Evolutionary conservation across 1,140 invertebrate species (phyloP).

Genomic region (Protaetia brevitarsis): DNA sequence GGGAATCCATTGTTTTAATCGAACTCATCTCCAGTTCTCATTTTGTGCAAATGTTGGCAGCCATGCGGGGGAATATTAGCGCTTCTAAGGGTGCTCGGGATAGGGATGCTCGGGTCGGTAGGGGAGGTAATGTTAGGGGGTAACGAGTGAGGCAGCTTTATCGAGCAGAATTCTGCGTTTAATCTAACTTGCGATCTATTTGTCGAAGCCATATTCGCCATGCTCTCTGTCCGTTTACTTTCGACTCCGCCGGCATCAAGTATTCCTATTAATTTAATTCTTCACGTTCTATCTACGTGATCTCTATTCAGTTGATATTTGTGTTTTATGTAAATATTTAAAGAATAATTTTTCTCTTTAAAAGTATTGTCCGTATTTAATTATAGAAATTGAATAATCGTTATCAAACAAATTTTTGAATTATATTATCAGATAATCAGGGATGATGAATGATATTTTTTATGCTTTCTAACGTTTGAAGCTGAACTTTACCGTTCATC

Average conservation of each 20-base stretch:
- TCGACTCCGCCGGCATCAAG: slow-evolving; percentile 12
- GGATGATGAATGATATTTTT: too few species aligned
- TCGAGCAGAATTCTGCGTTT: slow-evolving; percentile 47
- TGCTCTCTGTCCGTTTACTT: slow-evolving; percentile 13
- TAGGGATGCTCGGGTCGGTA: slow-evolving; percentile 27
- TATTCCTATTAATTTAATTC: slow-evolving; percentile 23
- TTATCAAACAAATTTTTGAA: too few species aligned
- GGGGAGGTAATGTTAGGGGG: slow-evolving; percentile 34
- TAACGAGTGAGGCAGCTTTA: slow-evolving; percentile 37
- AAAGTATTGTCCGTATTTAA: too few species aligned
- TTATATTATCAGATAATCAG: too few species aligned
- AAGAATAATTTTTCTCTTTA: too few species aligned
- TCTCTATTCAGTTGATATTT: not conserved
- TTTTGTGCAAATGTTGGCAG: slow-evolving; percentile 48
- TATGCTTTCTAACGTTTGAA: too few species aligned
- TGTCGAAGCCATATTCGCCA: slow-evolving; percentile 40
- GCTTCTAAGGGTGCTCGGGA: slow-evolving; percentile 42
- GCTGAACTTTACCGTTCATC: too few species aligned
- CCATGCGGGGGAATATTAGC: slow-evolving; percentile 45
- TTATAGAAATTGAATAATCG: too few species aligned
- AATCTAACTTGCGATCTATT: slow-evolving; percentile 48
- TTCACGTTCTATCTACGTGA: slow-evolving; percentile 4
- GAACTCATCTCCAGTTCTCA: slow-evolving; percentile 49
- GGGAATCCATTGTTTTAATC: slow-evolving; percentile 48
- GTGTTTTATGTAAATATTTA: too few species aligned